Percentiles rank a stretch among this genome's conserved stretches.
Evolutionary conservation across 2,797 vertebrate genomes (phyloP).

Genomic region (Myripristis murdjan): DNA sequence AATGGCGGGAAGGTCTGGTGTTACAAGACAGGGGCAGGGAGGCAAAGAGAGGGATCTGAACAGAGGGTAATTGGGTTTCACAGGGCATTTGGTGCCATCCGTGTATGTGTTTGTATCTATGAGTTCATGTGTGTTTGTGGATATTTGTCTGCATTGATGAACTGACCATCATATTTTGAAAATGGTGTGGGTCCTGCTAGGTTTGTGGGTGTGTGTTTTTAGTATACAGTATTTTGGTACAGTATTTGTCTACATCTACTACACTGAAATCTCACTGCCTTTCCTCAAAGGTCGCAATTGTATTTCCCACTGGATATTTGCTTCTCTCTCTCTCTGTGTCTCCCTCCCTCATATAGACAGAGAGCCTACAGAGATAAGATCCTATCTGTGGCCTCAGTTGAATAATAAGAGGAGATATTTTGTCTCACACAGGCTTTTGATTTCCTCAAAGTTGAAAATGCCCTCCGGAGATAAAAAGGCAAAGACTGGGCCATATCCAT

Average conservation of each 20-base stretch:
- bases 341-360: constrained; percentile 41
- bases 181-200: constrained; percentile 6
- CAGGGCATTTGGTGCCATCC: constrained; percentile 64
- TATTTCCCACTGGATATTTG: constrained; percentile 10
- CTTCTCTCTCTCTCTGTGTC: constrained; percentile 7
- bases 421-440: constrained; percentile 77
- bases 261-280: constrained; percentile 4
- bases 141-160: constrained; percentile 53
- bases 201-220: constrained; percentile 1
- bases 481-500: constrained; percentile 58
- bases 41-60: constrained; percentile 62
- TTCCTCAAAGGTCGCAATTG: constrained; percentile 37
- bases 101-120: constrained; percentile 59
- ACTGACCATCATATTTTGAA: constrained; percentile 44
- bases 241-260: background rate
- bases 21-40: constrained; percentile 74
- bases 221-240: too few species aligned
- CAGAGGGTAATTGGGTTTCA: constrained; percentile 75
- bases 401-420: constrained; percentile 76
- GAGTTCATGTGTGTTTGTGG: constrained; percentile 56
- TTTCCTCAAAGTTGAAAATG: constrained; percentile 81
- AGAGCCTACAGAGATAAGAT: constrained; percentile 78
- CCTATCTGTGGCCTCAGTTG: constrained; percentile 71
- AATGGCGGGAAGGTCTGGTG: constrained; percentile 84
- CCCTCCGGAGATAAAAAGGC: constrained; percentile 66